Conservation (phyloP, 1,140 invertebrate genomes). For the Bombus waltoni region DNA sequence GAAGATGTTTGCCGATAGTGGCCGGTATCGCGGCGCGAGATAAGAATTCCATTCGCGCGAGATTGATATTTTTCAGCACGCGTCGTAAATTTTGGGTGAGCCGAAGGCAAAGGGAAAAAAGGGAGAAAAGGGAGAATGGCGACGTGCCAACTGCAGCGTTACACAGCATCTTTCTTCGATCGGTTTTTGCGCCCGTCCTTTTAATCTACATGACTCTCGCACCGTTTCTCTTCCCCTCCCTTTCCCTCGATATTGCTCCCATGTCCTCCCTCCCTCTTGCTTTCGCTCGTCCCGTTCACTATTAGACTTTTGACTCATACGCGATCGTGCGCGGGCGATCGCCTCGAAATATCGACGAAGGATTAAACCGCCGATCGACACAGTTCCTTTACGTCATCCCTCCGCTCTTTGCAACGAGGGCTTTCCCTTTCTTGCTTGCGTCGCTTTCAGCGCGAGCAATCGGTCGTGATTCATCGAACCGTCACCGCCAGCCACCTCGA, state of each 20-base stretch:
- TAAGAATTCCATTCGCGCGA: slow-evolving; percentile 40
- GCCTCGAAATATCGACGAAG: slow-evolving; percentile 28
- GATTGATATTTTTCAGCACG: slow-evolving; percentile 41
- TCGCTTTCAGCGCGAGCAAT: slow-evolving; percentile 25
- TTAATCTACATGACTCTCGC: slow-evolving; percentile 36
- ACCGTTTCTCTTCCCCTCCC: slow-evolving; percentile 4
- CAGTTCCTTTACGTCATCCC: slow-evolving; percentile 53
- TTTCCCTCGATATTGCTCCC: neutral
- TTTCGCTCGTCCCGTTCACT: slow-evolving; percentile 1
- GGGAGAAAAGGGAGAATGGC: slow-evolving; percentile 33
- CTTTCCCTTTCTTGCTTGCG: slow-evolving; percentile 50
- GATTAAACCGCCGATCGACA: slow-evolving; percentile 42
- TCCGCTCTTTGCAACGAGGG: slow-evolving; percentile 22
- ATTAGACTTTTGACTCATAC: slow-evolving; percentile 15
- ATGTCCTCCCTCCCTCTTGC: neutral
- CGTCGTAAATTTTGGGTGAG: slow-evolving; percentile 11
- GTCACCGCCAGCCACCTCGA: neutral
- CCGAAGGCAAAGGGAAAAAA: neutral
- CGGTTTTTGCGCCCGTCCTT: neutral
- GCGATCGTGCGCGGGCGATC: neutral
- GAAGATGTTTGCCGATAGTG: neutral
- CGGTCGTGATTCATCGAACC: slow-evolving; percentile 50
- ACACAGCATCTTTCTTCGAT: slow-evolving; percentile 29
- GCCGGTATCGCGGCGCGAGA: neutral
- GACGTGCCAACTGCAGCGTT: slow-evolving; percentile 24